Conservation (phyloP, 2,113 vertebrate species). For the Labrus mixtus region DNA sequence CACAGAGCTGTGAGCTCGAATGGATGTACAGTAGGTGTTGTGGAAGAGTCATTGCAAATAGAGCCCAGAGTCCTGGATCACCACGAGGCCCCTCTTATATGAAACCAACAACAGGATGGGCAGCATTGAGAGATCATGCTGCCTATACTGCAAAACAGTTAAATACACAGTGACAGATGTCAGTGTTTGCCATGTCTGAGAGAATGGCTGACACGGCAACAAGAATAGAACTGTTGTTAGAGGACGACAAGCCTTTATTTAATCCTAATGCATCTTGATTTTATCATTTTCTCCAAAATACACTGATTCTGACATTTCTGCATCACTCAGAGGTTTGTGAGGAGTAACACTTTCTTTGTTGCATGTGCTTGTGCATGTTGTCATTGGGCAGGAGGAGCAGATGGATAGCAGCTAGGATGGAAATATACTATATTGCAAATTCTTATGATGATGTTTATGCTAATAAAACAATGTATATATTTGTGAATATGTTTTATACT, state of each 20-base stretch:
- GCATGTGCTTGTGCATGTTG: conserved; percentile 35
- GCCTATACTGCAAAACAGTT: conserved; percentile 16
- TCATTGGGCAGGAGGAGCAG: too few relatives aligned
- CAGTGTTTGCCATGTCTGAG: conserved; percentile 36
- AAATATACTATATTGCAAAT: too few relatives aligned
- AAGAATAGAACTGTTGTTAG: neutral
- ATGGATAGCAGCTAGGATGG: too few relatives aligned
- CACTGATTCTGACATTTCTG: conserved; percentile 36
- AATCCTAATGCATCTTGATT: conserved; percentile 42
- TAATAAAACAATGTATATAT: too few relatives aligned
- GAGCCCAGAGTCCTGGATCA: too few relatives aligned
- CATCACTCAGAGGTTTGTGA: conserved; percentile 35
- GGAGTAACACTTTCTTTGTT: neutral
- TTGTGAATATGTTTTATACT: too few relatives aligned
- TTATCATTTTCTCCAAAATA: conserved; percentile 23
- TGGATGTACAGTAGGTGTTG: too few relatives aligned
- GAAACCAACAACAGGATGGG: too few relatives aligned
- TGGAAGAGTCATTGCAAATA: too few relatives aligned
- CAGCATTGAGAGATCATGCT: conserved; percentile 20
- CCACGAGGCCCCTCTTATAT: too few relatives aligned
- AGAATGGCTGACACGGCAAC: conserved; percentile 24
- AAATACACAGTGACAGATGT: conserved; percentile 51
- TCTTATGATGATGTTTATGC: too few relatives aligned
- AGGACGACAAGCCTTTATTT: conserved; percentile 18
- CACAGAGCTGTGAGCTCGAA: conserved; percentile 29